phyloP scores from a whole-genome alignment of 2,113 vertebrate species.

The Alouatta palliata region DNA sequence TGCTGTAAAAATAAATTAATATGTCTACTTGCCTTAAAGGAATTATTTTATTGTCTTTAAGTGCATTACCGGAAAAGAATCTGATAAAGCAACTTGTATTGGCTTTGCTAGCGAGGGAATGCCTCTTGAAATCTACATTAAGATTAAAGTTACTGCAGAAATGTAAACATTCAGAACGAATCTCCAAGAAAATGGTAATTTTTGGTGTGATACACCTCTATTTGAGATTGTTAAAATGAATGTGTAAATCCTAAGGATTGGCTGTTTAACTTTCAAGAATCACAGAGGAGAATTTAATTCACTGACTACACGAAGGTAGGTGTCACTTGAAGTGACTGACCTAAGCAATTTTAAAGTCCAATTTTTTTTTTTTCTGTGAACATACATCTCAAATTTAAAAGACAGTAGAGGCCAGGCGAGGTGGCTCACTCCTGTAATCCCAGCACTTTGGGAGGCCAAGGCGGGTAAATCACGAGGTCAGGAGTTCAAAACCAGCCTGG shows the following conservation, averaged over 20 bases:
- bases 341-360: conserved; percentile 29
- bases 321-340: not conserved
- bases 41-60: conserved; percentile 33
- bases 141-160: conserved; percentile 44
- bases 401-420: not conserved
- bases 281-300: conserved; percentile 10
- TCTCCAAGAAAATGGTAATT: conserved; percentile 33
- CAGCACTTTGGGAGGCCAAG: too few species aligned
- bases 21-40: not conserved
- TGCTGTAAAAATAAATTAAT: conserved; percentile 8
- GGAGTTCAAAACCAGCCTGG: too few species aligned
- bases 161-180: not conserved
- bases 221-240: conserved; percentile 47
- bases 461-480: too few species aligned
- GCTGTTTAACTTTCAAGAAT: conserved; percentile 28
- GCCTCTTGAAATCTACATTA: conserved; percentile 26
- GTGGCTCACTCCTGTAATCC: too few species aligned
- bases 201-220: not conserved
- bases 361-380: not conserved
- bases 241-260: not conserved
- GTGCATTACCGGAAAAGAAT: conserved; percentile 45
- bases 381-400: not conserved
- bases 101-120: conserved; percentile 1
- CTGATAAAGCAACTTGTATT: not conserved
- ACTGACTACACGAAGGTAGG: not conserved